A percentile compares a stretch with the other conserved stretches of the same genome.
These are phyloP conservation scores for Pagrus major DNA, from an alignment of 2,113 vertebrate species.

Conservation along the genomic window DNA sequence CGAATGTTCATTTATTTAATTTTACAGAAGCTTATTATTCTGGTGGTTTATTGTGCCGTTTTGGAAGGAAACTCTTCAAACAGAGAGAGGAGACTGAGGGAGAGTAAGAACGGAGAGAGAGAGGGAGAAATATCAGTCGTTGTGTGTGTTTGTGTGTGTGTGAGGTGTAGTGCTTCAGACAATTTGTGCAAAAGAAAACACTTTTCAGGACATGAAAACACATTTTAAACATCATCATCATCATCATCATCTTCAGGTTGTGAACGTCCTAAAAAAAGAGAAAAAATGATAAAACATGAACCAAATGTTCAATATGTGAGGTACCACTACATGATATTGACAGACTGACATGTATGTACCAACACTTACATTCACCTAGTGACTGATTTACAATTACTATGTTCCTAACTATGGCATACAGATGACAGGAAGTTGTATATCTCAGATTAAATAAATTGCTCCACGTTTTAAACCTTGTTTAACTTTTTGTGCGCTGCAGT, in stretches of 20 bases:
- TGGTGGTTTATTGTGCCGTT: background rate
- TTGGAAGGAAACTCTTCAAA: slow-evolving; percentile 38
- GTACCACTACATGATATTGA: background rate
- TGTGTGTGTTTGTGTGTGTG: background rate
- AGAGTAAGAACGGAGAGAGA: background rate
- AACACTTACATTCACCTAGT: background rate
- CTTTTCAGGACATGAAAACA: background rate
- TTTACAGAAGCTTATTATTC: background rate
- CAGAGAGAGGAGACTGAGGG: slow-evolving; percentile 1
- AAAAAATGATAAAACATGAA: background rate
- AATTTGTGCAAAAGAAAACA: background rate
- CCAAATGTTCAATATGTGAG: background rate
- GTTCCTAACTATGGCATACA: background rate
- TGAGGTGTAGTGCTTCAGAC: background rate
- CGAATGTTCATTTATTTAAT: no score
- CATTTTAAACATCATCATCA: background rate
- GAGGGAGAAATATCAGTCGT: background rate
- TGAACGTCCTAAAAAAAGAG: background rate
- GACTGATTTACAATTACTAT: no score
- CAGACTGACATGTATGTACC: background rate
- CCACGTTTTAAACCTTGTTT: background rate
- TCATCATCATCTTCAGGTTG: background rate
- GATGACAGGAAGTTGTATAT: no score
- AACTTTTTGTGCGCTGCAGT: background rate
- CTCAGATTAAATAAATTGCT: background rate